Conservation (phyloP, 23 tunicate genomes). For the Halocynthia aurantium region DNA sequence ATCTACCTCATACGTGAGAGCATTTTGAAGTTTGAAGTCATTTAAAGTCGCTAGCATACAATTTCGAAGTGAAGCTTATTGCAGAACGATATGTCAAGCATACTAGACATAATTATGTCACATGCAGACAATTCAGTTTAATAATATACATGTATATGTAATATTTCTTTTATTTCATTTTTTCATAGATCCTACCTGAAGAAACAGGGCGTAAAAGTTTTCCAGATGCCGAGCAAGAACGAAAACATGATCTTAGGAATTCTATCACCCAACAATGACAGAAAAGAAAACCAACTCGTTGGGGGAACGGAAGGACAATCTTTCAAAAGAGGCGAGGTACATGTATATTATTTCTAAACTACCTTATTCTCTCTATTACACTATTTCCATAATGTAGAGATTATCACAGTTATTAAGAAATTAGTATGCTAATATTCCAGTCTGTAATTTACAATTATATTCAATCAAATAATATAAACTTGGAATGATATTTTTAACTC, state of each 20-base stretch:
- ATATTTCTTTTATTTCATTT: background rate
- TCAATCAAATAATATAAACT: too few species aligned
- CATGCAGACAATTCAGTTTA: background rate
- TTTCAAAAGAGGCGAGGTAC: slow-evolving; percentile 7
- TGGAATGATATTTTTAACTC: too few species aligned
- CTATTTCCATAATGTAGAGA: too few species aligned
- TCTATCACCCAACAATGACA: background rate
- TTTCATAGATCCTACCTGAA: slow-evolving; percentile 37
- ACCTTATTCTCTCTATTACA: too few species aligned
- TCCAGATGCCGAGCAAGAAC: slow-evolving; percentile 67
- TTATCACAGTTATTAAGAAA: too few species aligned
- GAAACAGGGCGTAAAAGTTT: slow-evolving; percentile 75
- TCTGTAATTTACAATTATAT: too few species aligned
- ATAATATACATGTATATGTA: slow-evolving; percentile 1
- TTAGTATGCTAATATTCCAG: too few species aligned
- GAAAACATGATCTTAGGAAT: slow-evolving; percentile 78
- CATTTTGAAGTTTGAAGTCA: background rate
- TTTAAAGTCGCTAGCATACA: background rate
- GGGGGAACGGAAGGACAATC: background rate
- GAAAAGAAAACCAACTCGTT: background rate
- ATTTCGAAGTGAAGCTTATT: too few species aligned
- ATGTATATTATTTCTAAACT: background rate
- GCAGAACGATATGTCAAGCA: too few species aligned
- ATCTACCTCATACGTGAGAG: slow-evolving; percentile 78
- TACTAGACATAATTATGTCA: background rate